Conservation (phyloP, 2,113 vertebrate genomes). For the Penelope pileata region DNA sequence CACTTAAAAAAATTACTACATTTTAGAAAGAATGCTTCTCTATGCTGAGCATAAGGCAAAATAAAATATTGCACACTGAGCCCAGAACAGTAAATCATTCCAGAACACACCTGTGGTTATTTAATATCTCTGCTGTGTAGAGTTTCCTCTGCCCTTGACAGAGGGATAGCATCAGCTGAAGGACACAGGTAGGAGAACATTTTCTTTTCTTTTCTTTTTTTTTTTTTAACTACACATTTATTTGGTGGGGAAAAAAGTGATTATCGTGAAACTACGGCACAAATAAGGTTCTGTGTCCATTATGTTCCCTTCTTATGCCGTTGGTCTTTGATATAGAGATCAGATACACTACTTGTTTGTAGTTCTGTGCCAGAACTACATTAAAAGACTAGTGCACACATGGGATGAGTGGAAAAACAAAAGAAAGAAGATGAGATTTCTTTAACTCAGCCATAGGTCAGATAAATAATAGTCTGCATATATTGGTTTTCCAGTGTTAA, state of each 20-base stretch:
- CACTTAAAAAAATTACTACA: neutral
- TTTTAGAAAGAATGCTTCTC: neutral
- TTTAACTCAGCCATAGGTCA: neutral
- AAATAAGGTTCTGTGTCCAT: neutral
- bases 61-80: neutral
- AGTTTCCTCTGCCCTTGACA: neutral
- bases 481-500: neutral
- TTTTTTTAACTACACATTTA: neutral
- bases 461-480: neutral
- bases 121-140: neutral
- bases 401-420: neutral
- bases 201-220: neutral
- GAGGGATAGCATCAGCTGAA: neutral
- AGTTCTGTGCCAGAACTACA: neutral
- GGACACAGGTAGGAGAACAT: neutral
- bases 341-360: neutral
- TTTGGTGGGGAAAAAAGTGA: neutral
- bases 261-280: neutral
- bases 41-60: neutral
- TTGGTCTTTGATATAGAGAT: neutral
- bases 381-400: neutral
- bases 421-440: neutral
- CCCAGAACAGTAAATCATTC: neutral
- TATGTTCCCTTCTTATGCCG: neutral
- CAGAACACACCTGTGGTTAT: neutral